Percentiles rank a stretch among this genome's conserved stretches.
These are phyloP conservation scores for Tricholaema leucomelas DNA, from an alignment of 2,113 vertebrate species.

Conservation along the genomic window DNA sequence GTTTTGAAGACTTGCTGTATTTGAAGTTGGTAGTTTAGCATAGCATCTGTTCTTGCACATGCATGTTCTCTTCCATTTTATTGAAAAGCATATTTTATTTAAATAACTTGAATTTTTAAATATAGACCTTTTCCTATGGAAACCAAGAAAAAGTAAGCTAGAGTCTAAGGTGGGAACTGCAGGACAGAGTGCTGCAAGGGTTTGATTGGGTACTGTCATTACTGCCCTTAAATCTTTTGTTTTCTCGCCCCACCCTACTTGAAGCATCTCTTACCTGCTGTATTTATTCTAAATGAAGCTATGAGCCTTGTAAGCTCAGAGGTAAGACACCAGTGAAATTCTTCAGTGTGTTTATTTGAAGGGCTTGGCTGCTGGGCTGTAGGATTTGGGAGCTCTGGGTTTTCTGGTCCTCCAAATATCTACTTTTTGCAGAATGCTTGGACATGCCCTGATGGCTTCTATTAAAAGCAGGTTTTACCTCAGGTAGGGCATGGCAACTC, in stretches of 20 bases:
- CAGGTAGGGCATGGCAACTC: background rate
- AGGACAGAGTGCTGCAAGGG: background rate
- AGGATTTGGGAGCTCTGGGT: background rate
- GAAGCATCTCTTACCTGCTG: background rate
- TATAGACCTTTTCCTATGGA: slow-evolving; percentile 30
- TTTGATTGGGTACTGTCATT: background rate
- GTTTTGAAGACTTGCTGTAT: slow-evolving; percentile 30
- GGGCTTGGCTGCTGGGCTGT: background rate
- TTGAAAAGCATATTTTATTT: slow-evolving; percentile 8
- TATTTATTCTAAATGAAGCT: background rate
- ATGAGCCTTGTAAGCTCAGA: background rate
- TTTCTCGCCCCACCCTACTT: background rate
- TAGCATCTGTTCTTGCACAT: slow-evolving; percentile 46
- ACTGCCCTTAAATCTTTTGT: background rate
- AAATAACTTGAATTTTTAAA: slow-evolving; percentile 17
- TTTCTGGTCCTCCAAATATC: background rate
- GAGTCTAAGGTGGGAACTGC: background rate
- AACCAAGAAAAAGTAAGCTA: slow-evolving; percentile 9
- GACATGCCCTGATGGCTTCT: background rate
- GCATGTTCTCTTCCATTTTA: slow-evolving; percentile 33
- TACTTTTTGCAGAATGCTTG: background rate
- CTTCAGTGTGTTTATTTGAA: background rate
- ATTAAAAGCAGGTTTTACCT: slow-evolving; percentile 9
- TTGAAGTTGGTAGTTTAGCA: slow-evolving; percentile 39
- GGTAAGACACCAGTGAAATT: background rate